Conservation (phyloP, 2,888 invertebrate species). For the Amblyteles armatorius region DNA sequence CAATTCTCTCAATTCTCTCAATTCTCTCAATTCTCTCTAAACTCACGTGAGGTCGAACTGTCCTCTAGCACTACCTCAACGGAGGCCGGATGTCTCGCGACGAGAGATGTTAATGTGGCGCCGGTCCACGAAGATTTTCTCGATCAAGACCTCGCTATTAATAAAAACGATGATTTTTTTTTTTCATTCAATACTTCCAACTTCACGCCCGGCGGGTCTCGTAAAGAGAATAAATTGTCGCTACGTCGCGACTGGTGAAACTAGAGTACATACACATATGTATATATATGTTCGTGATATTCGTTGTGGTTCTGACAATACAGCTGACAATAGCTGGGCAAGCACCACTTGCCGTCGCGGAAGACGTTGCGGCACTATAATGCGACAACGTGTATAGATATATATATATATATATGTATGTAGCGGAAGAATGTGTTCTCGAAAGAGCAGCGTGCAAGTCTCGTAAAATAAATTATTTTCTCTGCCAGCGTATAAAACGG, state of each 20-base stretch:
- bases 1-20: too few relatives aligned
- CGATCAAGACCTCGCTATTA: not conserved
- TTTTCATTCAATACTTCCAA: not conserved
- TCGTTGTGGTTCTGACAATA: constrained; percentile 12
- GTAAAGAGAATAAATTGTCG: not conserved
- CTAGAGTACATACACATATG: not conserved
- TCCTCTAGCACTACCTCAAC: too few relatives aligned
- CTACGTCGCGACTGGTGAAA: not conserved
- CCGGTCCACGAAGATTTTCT: too few relatives aligned
- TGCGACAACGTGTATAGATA: constrained; percentile 5
- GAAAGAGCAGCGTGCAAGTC: constrained; percentile 21
- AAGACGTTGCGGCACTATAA: constrained; percentile 29
- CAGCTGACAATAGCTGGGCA: constrained; percentile 34
- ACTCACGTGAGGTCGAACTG: too few relatives aligned
- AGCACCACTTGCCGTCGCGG: constrained; percentile 44
- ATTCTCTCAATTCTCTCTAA: too few relatives aligned
- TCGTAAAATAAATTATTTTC: constrained; percentile 53
- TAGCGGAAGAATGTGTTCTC: constrained; percentile 27
- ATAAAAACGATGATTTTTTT: not conserved
- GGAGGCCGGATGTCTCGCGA: too few relatives aligned
- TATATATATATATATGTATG: constrained; percentile 12
- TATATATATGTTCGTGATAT: not conserved
- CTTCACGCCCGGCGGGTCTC: not conserved
- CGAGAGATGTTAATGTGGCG: too few relatives aligned
- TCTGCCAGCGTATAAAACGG: constrained; percentile 19